phyloP scores from a whole-genome alignment of 2,888 invertebrate species.

The Acronicta leporina region DNA sequence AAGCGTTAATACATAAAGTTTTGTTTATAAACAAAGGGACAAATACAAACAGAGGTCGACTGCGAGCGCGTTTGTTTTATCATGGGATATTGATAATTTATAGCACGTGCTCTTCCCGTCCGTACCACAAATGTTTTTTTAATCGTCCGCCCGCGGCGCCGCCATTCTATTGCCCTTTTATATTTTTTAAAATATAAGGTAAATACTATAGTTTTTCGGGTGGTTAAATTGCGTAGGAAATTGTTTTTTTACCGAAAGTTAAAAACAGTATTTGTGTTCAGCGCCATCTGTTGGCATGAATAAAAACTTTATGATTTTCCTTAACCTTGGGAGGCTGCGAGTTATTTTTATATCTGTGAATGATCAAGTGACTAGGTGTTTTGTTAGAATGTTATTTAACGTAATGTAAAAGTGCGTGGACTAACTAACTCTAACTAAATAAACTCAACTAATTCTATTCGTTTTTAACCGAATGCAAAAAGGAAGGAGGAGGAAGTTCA shows the following conservation, averaged over 20 bases:
- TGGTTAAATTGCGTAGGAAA: constrained; percentile 43
- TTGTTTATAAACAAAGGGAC: constrained; percentile 79
- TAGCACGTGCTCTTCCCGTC: constrained; percentile 71
- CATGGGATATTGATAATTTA: constrained; percentile 88
- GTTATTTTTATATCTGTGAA: constrained; percentile 14
- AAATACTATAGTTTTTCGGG: constrained; percentile 61
- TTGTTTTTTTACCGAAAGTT: constrained; percentile 26
- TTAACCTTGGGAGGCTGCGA: background rate
- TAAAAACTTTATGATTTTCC: constrained; percentile 10
- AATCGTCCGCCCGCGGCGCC: constrained; percentile 67
- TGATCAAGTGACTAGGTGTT: too few species aligned
- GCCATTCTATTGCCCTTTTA: constrained; percentile 55
- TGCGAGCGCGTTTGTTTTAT: constrained; percentile 78
- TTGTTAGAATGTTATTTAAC: too few species aligned
- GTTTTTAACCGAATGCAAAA: too few species aligned
- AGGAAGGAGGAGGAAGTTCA: too few species aligned
- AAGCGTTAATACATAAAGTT: constrained; percentile 63
- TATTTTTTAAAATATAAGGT: constrained; percentile 61
- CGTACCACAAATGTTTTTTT: constrained; percentile 65
- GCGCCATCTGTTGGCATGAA: constrained; percentile 51
- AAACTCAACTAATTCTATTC: too few species aligned
- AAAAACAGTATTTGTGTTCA: constrained; percentile 22
- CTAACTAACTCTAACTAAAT: too few species aligned
- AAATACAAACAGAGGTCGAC: constrained; percentile 71
- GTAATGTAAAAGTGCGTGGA: too few species aligned